Percentiles rank a stretch among this genome's conserved stretches.
Conservation (phyloP, 2,797 vertebrate genomes). For the Prunella strophiata region DNA sequence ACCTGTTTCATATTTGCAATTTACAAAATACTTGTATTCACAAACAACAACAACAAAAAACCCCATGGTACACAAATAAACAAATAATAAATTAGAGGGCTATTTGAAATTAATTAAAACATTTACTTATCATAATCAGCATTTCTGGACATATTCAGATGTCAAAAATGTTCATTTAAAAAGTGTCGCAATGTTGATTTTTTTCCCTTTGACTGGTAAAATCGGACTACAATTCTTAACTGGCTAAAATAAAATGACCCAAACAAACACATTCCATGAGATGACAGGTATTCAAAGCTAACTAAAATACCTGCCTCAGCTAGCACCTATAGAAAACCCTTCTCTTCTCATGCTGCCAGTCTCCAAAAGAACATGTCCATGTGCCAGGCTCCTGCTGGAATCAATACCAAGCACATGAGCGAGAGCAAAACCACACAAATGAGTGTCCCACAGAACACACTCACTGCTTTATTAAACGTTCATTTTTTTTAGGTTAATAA, state of each 20-base stretch:
- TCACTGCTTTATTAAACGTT: not conserved
- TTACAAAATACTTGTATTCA: not conserved
- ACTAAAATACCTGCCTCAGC: not conserved
- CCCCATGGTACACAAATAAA: not conserved
- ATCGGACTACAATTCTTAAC: not conserved
- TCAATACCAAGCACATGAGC: fast-evolving
- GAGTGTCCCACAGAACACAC: not conserved
- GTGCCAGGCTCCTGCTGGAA: not conserved
- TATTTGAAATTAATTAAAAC: not conserved
- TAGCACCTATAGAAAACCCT: not conserved
- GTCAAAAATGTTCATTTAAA: not conserved
- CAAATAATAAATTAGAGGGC: not conserved
- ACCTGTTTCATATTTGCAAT: not conserved
- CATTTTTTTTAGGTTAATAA: not conserved
- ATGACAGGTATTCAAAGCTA: not conserved
- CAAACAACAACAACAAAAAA: not conserved
- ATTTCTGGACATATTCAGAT: not conserved
- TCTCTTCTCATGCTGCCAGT: not conserved
- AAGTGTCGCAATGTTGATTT: not conserved
- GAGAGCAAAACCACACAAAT: not conserved
- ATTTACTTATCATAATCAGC: not conserved
- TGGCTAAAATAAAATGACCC: not conserved
- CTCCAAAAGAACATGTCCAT: not conserved
- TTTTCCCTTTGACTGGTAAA: not conserved
- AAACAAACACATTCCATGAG: not conserved